A percentile compares a stretch with the other conserved stretches of the same genome.
These are phyloP conservation scores for Okamejei kenojei DNA, from an alignment of 2,797 vertebrate species.

Conservation along the genomic window DNA sequence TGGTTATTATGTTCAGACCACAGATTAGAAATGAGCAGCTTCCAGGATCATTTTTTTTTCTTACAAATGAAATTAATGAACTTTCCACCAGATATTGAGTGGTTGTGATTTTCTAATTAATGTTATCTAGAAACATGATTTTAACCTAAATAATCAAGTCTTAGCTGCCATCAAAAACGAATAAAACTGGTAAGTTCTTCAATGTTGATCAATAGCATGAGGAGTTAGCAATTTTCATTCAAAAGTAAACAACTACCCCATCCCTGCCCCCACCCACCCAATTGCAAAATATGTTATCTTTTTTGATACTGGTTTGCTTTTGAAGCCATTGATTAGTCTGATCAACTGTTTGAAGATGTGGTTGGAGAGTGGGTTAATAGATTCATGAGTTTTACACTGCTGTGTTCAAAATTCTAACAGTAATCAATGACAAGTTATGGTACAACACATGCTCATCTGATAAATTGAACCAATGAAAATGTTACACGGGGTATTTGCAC, in stretches of 20 bases:
- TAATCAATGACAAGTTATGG: conserved; percentile 16
- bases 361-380: not conserved
- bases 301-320: conserved; percentile 2
- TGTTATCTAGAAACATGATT: not conserved
- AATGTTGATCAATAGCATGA: not conserved
- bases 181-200: not conserved
- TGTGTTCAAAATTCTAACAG: not conserved
- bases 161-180: not conserved
- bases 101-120: not conserved
- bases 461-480: conserved; percentile 25
- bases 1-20: not conserved
- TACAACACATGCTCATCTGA: not conserved
- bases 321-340: not conserved
- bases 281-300: not conserved
- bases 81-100: not conserved
- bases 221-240: not conserved
- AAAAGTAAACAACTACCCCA: not conserved
- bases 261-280: not conserved
- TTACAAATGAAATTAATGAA: not conserved
- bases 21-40: not conserved
- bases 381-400: not conserved
- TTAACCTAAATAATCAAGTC: not conserved
- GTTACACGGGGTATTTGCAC: not conserved
- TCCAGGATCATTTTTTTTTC: not conserved
- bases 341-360: not conserved